Percentiles rank a stretch among this genome's conserved stretches.
These are phyloP conservation scores for Chromis chromis DNA, from an alignment of 2,797 vertebrate species.

Conservation along the genomic window DNA sequence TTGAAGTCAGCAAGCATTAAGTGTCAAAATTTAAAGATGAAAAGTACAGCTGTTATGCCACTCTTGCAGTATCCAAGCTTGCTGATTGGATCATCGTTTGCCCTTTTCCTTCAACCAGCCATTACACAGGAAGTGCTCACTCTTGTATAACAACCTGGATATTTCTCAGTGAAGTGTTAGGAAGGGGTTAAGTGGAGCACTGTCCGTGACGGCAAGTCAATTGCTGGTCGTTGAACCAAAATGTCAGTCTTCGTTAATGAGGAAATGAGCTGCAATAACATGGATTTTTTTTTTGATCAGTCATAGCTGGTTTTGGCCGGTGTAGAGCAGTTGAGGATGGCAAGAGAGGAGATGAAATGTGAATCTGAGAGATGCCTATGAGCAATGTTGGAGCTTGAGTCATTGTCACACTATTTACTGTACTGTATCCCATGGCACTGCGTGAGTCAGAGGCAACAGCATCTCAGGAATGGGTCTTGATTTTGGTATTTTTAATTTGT, in stretches of 20 bases:
- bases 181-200: constrained; percentile 34
- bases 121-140: constrained; percentile 14
- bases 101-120: constrained; percentile 3
- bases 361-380: constrained; percentile 76
- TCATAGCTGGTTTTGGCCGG: constrained; percentile 57
- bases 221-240: constrained; percentile 36
- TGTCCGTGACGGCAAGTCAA: constrained; percentile 28
- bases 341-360: constrained; percentile 70
- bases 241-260: constrained; percentile 56
- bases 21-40: constrained; percentile 31
- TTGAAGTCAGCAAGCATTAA: constrained; percentile 45
- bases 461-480: constrained; percentile 65
- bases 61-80: neutral
- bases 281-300: constrained; percentile 33
- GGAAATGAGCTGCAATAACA: constrained; percentile 36
- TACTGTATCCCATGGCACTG: constrained; percentile 72
- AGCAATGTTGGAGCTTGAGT: constrained; percentile 79
- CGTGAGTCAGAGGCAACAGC: constrained; percentile 75
- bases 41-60: constrained; percentile 12
- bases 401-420: constrained; percentile 81
- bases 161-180: constrained; percentile 2
- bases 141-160: constrained; percentile 25
- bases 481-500: constrained; percentile 64
- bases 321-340: constrained; percentile 60
- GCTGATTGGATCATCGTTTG: constrained; percentile 27